Percentiles rank a stretch among this genome's conserved stretches.
phyloP scores from a whole-genome alignment of 1,140 invertebrate species.

The Pseudomyrmex dendroicus region DNA sequence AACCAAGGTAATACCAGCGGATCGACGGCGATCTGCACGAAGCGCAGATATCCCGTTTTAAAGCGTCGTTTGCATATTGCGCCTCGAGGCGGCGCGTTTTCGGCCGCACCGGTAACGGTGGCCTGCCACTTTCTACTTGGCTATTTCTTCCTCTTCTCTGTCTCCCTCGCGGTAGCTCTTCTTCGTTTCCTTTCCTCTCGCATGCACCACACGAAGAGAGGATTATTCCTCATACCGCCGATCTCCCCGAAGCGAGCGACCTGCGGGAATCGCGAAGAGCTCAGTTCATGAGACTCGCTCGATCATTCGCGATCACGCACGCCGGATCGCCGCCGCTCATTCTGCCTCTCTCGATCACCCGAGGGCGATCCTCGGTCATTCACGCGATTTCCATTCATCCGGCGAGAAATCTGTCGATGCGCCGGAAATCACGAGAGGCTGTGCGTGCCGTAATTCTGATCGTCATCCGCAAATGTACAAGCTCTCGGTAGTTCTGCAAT shows the following conservation, averaged over 20 bases:
- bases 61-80: slow-evolving; percentile 79
- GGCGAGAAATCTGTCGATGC: slow-evolving; percentile 14
- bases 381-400: slow-evolving; percentile 80
- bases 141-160: slow-evolving; percentile 55
- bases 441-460: slow-evolving; percentile 13
- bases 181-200: slow-evolving; percentile 9
- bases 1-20: slow-evolving; percentile 39
- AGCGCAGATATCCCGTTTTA: slow-evolving; percentile 83
- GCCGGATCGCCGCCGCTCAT: slow-evolving; percentile 59
- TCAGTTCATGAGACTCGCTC: slow-evolving; percentile 40
- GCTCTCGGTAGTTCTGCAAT: background rate
- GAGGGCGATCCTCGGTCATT: slow-evolving; percentile 72
- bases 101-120: slow-evolving; percentile 76
- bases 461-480: background rate
- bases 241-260: slow-evolving; percentile 49
- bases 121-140: slow-evolving; percentile 74
- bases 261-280: slow-evolving; percentile 38
- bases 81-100: slow-evolving; percentile 74
- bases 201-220: slow-evolving; percentile 47
- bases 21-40: slow-evolving; percentile 61
- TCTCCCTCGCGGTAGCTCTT: slow-evolving; percentile 35
- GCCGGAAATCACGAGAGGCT: background rate
- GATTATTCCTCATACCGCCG: slow-evolving; percentile 47
- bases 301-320: slow-evolving; percentile 73
- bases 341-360: slow-evolving; percentile 58